Evolutionary conservation across 2,888 invertebrate genomes (phyloP).

Genomic region (Drosophila pegasa): DNA sequence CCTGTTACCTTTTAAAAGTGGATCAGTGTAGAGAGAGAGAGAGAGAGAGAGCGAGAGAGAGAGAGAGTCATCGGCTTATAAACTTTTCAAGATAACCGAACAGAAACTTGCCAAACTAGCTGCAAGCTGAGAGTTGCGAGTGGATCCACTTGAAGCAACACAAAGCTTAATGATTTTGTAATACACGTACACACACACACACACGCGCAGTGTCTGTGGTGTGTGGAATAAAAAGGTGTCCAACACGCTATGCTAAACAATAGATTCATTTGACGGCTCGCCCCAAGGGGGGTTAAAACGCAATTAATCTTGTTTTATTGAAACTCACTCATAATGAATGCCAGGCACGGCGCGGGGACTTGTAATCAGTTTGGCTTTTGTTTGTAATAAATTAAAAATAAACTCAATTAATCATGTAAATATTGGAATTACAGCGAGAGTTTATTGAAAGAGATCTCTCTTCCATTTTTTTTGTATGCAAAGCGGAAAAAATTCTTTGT

Average conservation of each 20-base stretch:
- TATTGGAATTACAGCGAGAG: constrained; percentile 50
- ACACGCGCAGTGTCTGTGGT: neutral
- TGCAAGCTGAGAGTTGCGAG: constrained; percentile 21
- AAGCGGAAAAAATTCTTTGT: constrained; percentile 25
- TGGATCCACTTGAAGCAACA: constrained; percentile 34
- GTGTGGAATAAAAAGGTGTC: constrained; percentile 6
- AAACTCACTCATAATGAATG: constrained; percentile 44
- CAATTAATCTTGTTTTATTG: constrained; percentile 73
- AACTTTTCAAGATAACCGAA: constrained; percentile 49
- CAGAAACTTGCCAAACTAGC: constrained; percentile 41
- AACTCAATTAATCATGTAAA: constrained; percentile 79
- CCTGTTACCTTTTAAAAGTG: constrained; percentile 67
- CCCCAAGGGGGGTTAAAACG: constrained; percentile 51
- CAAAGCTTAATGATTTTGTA: constrained; percentile 46
- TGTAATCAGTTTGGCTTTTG: constrained; percentile 73
- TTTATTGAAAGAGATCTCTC: constrained; percentile 4
- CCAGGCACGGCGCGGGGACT: constrained; percentile 14
- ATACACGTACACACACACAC: constrained; percentile 9
- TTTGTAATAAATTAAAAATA: constrained; percentile 72
- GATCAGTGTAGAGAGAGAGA: constrained; percentile 58
- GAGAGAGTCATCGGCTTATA: constrained; percentile 63
- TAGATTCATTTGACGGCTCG: constrained; percentile 26
- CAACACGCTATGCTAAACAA: constrained; percentile 47
- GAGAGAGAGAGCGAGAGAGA: too few species aligned
- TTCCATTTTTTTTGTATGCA: constrained; percentile 30